These are phyloP conservation scores for Cyanocitta stelleri DNA, from an alignment of 2,113 vertebrate species.

Conservation along the genomic window DNA sequence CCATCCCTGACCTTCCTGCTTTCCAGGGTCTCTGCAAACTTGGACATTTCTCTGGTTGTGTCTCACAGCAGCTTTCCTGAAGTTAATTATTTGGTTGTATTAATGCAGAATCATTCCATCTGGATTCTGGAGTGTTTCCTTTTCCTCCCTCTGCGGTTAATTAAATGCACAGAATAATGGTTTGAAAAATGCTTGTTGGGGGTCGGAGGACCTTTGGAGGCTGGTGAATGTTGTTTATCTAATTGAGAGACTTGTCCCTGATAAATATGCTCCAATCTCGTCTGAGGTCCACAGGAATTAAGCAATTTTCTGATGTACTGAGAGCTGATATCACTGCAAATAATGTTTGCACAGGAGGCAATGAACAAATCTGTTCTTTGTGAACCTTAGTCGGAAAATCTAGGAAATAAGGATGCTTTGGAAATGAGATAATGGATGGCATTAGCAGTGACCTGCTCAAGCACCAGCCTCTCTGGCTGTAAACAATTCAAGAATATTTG, in stretches of 20 bases:
- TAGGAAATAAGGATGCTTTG: background rate
- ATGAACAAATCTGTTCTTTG: background rate
- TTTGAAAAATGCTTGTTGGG: background rate
- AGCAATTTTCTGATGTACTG: background rate
- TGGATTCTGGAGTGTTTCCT: background rate
- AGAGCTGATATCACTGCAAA: background rate
- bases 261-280: rapidly evolving
- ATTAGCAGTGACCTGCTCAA: background rate
- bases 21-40: background rate
- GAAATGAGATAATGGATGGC: background rate
- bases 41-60: background rate
- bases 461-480: background rate
- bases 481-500: background rate
- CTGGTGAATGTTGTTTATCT: background rate
- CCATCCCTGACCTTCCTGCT: background rate
- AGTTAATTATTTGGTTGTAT: background rate
- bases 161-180: background rate
- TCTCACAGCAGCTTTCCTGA: background rate
- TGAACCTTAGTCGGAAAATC: background rate
- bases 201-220: background rate
- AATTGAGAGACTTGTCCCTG: background rate
- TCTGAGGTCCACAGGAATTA: background rate
- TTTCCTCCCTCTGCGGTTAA: background rate
- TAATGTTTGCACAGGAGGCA: background rate
- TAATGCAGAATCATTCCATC: background rate